These are phyloP conservation scores for Boleophthalmus pectinirostris DNA, from an alignment of 2,113 vertebrate genomes.

Conservation along the genomic window DNA sequence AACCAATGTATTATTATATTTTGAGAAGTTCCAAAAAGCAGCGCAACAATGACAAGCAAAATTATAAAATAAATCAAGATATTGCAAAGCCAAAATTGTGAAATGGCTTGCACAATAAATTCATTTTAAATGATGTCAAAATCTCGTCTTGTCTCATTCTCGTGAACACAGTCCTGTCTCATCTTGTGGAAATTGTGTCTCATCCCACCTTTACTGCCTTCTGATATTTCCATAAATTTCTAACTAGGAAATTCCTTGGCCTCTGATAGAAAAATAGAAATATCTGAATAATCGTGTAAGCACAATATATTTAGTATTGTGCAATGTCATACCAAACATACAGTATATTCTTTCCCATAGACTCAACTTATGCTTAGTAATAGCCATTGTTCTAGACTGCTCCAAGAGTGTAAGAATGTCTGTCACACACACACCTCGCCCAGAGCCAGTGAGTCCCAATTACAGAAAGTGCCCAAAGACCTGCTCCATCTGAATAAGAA, in stretches of 20 bases:
- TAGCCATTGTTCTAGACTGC: neutral
- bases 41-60: too few relatives aligned
- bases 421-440: constrained; percentile 41
- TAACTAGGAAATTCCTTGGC: neutral
- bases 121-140: too few relatives aligned
- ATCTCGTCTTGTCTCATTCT: too few relatives aligned
- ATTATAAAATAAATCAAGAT: too few relatives aligned
- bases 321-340: neutral
- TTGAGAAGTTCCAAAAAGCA: too few relatives aligned
- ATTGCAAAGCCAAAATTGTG: too few relatives aligned
- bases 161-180: too few relatives aligned
- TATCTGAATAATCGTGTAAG: too few relatives aligned
- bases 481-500: constrained; percentile 55
- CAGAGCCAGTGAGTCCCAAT: constrained; percentile 47
- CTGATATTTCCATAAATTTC: neutral
- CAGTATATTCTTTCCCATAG: neutral
- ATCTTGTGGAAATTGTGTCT: too few relatives aligned
- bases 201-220: too few relatives aligned
- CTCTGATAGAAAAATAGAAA: neutral
- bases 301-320: neutral
- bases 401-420: constrained; percentile 12
- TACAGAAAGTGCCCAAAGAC: constrained; percentile 55
- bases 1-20: too few relatives aligned
- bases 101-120: too few relatives aligned
- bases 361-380: neutral